Conservation (phyloP, 1,140 invertebrate species). For the Drosophila neocordata region DNA sequence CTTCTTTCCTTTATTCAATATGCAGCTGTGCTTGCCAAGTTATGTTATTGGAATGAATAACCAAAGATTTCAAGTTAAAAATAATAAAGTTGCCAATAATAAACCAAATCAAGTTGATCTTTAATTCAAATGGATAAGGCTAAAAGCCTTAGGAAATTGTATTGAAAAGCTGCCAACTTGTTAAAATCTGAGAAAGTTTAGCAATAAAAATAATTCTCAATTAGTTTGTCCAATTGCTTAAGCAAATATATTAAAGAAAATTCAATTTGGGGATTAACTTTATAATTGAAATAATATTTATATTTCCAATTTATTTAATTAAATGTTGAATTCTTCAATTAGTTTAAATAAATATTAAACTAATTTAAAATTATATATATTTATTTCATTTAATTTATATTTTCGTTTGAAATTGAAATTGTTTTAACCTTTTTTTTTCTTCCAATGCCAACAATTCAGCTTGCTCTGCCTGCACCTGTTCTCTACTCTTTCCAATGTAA, state of each 20-base stretch:
- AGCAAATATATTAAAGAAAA: neutral
- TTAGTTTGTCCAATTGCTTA: neutral
- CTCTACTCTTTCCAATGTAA: neutral
- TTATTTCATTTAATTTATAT: no score
- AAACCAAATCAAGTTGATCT: neutral
- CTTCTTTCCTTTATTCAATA: neutral
- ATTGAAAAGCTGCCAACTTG: neutral
- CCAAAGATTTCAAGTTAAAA: neutral
- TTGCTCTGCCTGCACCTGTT: neutral
- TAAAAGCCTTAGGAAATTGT: neutral
- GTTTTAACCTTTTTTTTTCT: no score
- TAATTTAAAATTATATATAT: no score
- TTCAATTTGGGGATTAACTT: no score
- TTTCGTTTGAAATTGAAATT: no score
- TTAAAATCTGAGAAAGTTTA: neutral
- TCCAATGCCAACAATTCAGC: no score
- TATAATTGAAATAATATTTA: no score
- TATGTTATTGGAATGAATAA: neutral
- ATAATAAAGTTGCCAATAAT: constrained; percentile 9
- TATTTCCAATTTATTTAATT: no score
- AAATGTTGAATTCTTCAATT: no score
- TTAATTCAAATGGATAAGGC: neutral
- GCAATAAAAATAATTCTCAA: neutral
- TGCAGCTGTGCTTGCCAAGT: constrained; percentile 5
- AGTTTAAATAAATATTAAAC: no score